Conservation (phyloP, 2,888 invertebrate genomes). For the Diloba caeruleocephala region DNA sequence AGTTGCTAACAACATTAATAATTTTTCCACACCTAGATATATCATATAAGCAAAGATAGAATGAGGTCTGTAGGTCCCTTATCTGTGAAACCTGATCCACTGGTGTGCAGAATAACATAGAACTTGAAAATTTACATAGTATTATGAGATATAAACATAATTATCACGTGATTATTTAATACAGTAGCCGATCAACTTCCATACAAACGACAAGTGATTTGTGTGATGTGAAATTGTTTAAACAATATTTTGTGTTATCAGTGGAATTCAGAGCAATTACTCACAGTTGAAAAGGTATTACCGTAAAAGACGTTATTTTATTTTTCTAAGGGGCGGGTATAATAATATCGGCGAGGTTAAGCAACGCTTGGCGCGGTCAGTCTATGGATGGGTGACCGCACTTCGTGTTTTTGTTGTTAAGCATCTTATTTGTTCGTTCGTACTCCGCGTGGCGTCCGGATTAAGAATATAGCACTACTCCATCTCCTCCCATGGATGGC, state of each 20-base stretch:
- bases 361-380: too few relatives aligned
- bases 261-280: conserved; percentile 7
- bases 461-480: too few relatives aligned
- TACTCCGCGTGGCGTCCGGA: too few relatives aligned
- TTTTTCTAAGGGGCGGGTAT: too few relatives aligned
- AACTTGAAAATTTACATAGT: conserved; percentile 85
- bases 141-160: conserved; percentile 71
- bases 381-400: too few relatives aligned
- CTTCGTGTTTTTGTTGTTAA: too few relatives aligned
- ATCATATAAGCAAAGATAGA: conserved; percentile 6
- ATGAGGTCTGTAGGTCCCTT: conserved; percentile 40
- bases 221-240: conserved; percentile 7
- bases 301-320: too few relatives aligned
- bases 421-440: too few relatives aligned
- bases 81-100: conserved; percentile 67
- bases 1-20: too few relatives aligned
- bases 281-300: conserved; percentile 18
- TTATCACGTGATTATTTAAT: conserved; percentile 60
- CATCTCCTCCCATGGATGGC: too few relatives aligned
- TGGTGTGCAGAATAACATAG: conserved; percentile 75
- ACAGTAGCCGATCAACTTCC: conserved; percentile 64
- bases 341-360: too few relatives aligned
- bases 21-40: conserved; percentile 4
- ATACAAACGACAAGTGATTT: conserved; percentile 44
- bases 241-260: not conserved